Evolutionary conservation across 2,888 invertebrate species (phyloP).

Genomic region (Trachelus tabidus): DNA sequence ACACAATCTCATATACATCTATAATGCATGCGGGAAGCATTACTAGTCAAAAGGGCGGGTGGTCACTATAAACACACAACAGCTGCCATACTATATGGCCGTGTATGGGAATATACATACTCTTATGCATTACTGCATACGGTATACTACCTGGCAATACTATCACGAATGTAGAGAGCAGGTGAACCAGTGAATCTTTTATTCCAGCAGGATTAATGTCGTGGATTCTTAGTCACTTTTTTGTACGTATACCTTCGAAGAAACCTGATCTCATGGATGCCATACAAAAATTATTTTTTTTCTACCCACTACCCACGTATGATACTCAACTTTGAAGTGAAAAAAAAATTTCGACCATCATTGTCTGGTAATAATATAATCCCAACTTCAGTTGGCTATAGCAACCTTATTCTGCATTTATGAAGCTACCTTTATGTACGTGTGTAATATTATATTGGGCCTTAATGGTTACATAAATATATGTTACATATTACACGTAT

Average conservation of each 20-base stretch:
- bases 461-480: not conserved
- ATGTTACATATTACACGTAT: not conserved
- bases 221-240: slow-evolving; percentile 12
- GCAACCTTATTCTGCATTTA: not conserved
- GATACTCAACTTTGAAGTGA: not conserved
- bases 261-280: not conserved
- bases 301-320: not conserved
- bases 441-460: not conserved
- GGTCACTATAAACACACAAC: slow-evolving; percentile 16
- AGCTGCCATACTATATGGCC: slow-evolving; percentile 14
- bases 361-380: not conserved
- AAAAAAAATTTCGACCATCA: not conserved
- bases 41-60: slow-evolving; percentile 12
- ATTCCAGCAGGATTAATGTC: slow-evolving; percentile 14
- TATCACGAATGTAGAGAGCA: slow-evolving; percentile 15
- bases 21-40: slow-evolving; percentile 4
- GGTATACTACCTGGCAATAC: not conserved
- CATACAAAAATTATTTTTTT: not conserved
- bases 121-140: not conserved
- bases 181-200: slow-evolving; percentile 13
- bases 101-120: slow-evolving; percentile 17
- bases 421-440: not conserved
- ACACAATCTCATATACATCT: not conserved
- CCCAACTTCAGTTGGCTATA: not conserved
- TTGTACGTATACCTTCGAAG: not conserved